Base-by-base conservation (phyloP, 2,113 vertebrate species). In the Malurus cyaneus region DNA sequence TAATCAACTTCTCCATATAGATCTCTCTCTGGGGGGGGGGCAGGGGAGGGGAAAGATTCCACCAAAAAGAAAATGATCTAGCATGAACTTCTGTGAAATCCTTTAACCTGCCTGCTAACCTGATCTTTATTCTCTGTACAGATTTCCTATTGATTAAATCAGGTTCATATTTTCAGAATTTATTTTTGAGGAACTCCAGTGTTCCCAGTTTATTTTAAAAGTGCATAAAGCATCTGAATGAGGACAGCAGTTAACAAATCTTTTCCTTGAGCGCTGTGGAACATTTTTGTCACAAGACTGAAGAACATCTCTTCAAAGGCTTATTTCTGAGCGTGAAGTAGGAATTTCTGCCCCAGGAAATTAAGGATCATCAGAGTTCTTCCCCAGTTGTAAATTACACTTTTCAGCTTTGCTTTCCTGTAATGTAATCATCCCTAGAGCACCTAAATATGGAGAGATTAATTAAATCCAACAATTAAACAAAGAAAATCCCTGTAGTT, bases 311-410 rank as follows among this genome's bases (percentile, higher is more conserved):
- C 84, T 94, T 89, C 89, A 91, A 93, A 94, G 79, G 25, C 59
- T 86, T 69, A 54, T 93, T 95, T 96, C 64, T 0, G 1, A 93
- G 62, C 54, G 78, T 70, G 42, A 88, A 92, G 64, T 50, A 92
- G 67, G 88, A 90, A 86, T 95, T 96, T 92, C 56, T 92, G 80
- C 96, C 92, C 74, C 54, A 83, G 84, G 84, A 96, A 89, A 80
- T 77, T 39, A 62, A 54, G 42, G 46, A 82, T 77, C 46, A 31
- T 92, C 65, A 64, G 26, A 91, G 92, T 78, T 92, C 74, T 92
- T 94, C 26, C 24, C 34, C 47, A 62, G 21, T 69, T 82, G 32
- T 69, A 93, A 95, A 89, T 74, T 41, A 44, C 3, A 5, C 39
- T 97, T 89, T 80, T 82, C 49, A 87, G 67, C 62, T 88, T 88